Percentiles rank a stretch among this genome's conserved stretches.
phyloP scores from a whole-genome alignment of 1,140 invertebrate species.

The Cylas formicarius region DNA sequence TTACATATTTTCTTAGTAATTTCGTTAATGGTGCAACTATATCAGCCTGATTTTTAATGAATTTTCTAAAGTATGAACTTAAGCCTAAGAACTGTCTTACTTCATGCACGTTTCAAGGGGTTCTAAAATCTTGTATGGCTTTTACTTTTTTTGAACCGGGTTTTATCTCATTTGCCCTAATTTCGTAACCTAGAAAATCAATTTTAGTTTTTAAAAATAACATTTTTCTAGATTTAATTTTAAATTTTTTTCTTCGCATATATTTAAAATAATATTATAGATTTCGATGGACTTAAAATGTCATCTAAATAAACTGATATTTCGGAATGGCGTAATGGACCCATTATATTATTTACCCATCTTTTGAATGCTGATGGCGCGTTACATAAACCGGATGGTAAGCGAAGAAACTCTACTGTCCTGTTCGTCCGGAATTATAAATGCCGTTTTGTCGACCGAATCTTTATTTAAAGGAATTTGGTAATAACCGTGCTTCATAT shows the following conservation, averaged over 20 bases:
- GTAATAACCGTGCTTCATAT: too few relatives aligned
- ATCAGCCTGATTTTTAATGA: constrained; percentile 32
- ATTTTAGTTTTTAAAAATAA: constrained; percentile 20
- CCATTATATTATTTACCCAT: constrained; percentile 7
- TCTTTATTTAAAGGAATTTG: too few relatives aligned
- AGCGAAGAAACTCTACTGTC: neutral
- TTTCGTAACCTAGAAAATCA: constrained; percentile 12
- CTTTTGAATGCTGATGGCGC: constrained; percentile 14
- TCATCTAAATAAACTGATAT: constrained; percentile 18
- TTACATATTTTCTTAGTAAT: constrained; percentile 28
- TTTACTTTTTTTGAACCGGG: constrained; percentile 7
- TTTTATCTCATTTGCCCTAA: neutral
- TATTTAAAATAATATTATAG: neutral
- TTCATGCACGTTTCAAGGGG: constrained; percentile 30
- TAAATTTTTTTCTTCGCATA: constrained; percentile 17
- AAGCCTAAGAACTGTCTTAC: constrained; percentile 35
- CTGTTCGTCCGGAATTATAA: too few relatives aligned
- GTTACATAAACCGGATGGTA: constrained; percentile 18
- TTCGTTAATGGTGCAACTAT: constrained; percentile 30
- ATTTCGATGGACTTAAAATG: neutral
- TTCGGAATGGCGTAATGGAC: neutral
- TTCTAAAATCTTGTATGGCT: constrained; percentile 31
- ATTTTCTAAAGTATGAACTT: constrained; percentile 34
- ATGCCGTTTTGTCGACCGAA: too few relatives aligned
- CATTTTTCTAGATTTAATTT: constrained; percentile 36